Conservation (phyloP, 2,888 invertebrate species). For the Isoperla grammatica region DNA sequence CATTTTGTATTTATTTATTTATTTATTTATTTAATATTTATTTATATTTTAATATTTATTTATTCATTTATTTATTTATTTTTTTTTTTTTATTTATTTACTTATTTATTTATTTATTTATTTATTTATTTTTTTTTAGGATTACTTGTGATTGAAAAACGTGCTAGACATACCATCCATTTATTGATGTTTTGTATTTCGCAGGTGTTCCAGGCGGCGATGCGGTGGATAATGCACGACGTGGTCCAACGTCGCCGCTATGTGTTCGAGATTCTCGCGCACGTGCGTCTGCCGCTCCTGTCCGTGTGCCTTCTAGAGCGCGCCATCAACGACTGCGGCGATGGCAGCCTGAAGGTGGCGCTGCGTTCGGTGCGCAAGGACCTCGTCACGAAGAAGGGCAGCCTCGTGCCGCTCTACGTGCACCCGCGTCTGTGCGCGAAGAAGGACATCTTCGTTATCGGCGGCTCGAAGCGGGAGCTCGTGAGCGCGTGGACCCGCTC, state of each 20-base stretch:
- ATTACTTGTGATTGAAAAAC: too few species aligned
- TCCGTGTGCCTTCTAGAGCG: constrained; percentile 72
- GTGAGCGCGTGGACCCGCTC: constrained; percentile 63
- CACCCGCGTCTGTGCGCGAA: constrained; percentile 80
- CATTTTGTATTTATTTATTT: too few species aligned
- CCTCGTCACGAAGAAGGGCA: constrained; percentile 60
- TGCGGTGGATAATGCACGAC: constrained; percentile 83
- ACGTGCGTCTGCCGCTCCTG: constrained; percentile 77
- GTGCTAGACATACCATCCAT: too few species aligned
- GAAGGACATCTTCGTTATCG: constrained; percentile 81
- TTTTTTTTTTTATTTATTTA: too few species aligned
- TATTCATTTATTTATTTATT: too few species aligned
- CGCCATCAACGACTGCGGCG: constrained; percentile 69
- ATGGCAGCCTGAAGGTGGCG: constrained; percentile 71
- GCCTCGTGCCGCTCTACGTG: constrained; percentile 66
- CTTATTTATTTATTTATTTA: too few species aligned
- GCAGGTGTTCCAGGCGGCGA: constrained; percentile 75
- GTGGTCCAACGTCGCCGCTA: constrained; percentile 68
- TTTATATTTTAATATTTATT: too few species aligned
- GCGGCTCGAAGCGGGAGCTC: constrained; percentile 79
- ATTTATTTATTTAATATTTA: too few species aligned
- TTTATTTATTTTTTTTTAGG: too few species aligned
- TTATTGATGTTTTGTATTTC: constrained; percentile 21
- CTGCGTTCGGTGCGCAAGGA: constrained; percentile 73
- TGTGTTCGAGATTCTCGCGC: constrained; percentile 78